Evolutionary conservation across 2,888 invertebrate genomes (phyloP), one percentile per base, ranked within the genome.

Genomic region (Mechanitis mazaeus): DNA sequence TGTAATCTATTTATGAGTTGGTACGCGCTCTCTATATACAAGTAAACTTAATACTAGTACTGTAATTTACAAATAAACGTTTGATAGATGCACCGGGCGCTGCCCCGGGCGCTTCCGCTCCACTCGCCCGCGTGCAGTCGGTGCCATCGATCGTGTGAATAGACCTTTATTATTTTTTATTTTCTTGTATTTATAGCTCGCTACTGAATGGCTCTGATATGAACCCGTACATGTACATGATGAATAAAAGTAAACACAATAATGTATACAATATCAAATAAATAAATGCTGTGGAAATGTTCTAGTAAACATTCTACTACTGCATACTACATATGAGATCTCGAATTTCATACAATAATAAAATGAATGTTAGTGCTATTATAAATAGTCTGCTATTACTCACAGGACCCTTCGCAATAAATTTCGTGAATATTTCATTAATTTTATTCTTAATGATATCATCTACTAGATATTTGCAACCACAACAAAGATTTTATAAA

Each of bases 31-130:
- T 20, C 20, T 20, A 20, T 1, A 1, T 20, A 20, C 20, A 20
- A 20, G 20, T 20, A 20, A 20, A 63, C 64, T 67, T 68, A 72
- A 72, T 72, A 74, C 70, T 78, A 76, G 70, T 72, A 75, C 65
- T 72, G 69, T 74, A 72, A 75, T 76, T 75, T 72, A 80, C 75
- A 77, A 74, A 76, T 72, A 66, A 67, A 74, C 72, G 76, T 82
- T 82, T 83, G 85, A 84, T 87, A 84, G 81, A 87, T 83, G 81
- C 81, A 76, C 76, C 78, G 83, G 80, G 82, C 84, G 79, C 71
- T 71, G 80, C 85, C 81, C 81, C 78, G 80, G 78, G 82, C 74
- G 72, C 73, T 87, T 87, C 85, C 87, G 86, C 84, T 83, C 74
- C 81, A 77, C 79, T 85, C 83, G 82, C 77, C 79, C 78, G 79